phyloP scores from a whole-genome alignment of 2,113 vertebrate species.

The Electrona antarctica region DNA sequence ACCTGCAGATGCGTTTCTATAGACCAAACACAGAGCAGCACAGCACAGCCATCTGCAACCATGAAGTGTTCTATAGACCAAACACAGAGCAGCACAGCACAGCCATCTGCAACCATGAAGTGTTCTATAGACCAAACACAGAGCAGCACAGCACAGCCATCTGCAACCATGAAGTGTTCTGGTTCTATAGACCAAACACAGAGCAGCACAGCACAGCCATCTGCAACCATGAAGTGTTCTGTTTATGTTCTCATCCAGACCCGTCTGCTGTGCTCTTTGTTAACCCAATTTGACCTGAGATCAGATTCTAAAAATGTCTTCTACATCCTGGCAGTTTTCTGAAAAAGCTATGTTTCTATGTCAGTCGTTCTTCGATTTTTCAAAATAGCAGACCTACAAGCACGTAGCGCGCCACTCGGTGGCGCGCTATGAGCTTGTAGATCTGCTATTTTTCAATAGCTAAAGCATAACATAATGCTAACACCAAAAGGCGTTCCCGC shows the following conservation, averaged over 20 bases:
- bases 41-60: neutral
- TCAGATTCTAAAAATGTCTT: no score
- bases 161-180: neutral
- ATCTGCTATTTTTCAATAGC: neutral
- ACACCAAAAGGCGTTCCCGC: no score
- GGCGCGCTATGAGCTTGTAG: no score
- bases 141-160: neutral
- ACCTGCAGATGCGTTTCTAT: no score
- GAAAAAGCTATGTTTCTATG: no score
- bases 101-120: neutral
- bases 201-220: neutral
- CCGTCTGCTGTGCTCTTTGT: conserved; percentile 5
- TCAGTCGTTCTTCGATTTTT: no score
- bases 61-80: neutral
- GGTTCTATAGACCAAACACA: neutral
- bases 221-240: neutral
- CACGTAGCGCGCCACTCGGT: no score
- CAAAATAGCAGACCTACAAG: no score
- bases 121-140: neutral
- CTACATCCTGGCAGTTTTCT: no score
- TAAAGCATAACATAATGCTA: no score
- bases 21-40: neutral
- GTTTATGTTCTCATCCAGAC: neutral
- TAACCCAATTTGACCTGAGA: no score
- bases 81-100: neutral